Percentiles rank a stretch among this genome's conserved stretches.
Conservation (phyloP, 1,140 invertebrate genomes). For the Sinella curviseta region DNA sequence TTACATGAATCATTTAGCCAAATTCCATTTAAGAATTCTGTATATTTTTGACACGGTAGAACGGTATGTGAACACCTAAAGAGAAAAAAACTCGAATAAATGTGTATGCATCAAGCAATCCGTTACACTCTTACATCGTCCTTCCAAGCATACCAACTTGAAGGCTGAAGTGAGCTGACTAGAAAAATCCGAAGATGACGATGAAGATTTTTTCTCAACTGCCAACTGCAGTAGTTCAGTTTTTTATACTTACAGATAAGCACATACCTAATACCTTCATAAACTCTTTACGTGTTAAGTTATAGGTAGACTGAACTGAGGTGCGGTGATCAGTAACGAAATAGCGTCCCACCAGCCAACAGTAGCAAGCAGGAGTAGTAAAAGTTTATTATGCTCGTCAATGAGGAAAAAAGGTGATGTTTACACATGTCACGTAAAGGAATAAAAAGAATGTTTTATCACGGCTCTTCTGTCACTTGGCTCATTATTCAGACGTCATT, state of each 20-base stretch:
- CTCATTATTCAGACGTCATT: slow-evolving; percentile 37
- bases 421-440: slow-evolving; percentile 31
- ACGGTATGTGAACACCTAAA: background rate
- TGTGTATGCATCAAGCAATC: background rate
- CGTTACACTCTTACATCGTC: background rate
- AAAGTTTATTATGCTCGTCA: slow-evolving; percentile 15
- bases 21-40: background rate
- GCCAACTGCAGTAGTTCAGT: background rate
- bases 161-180: background rate
- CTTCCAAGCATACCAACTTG: background rate
- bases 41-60: background rate
- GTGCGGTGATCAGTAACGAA: too few species aligned
- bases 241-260: background rate
- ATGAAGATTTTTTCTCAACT: background rate
- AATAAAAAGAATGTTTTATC: slow-evolving; percentile 39
- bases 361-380: background rate
- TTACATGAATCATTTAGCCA: background rate
- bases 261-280: background rate
- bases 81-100: background rate
- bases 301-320: too few species aligned
- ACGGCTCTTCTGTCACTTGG: slow-evolving; percentile 38
- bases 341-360: background rate
- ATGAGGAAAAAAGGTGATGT: slow-evolving; percentile 12
- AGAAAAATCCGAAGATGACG: background rate
- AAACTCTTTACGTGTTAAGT: background rate